Conservation (phyloP, 2,888 invertebrate species). For the Drosophila imparisetae region DNA sequence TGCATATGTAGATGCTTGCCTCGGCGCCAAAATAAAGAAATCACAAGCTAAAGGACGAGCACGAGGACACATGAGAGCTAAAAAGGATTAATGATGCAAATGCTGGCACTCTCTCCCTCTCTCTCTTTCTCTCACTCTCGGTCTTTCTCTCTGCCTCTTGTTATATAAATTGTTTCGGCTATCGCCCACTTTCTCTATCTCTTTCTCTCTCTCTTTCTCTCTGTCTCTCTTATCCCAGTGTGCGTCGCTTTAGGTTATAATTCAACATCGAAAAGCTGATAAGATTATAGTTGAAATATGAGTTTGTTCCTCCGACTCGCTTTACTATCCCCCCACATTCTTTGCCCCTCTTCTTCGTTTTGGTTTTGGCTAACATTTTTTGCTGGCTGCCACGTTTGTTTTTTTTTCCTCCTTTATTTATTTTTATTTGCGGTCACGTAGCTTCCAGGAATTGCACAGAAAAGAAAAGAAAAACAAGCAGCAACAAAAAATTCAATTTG, state of each 20-base stretch:
- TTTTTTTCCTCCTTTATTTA: conserved; percentile 14
- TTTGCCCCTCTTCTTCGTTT: neutral
- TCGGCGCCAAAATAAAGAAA: conserved; percentile 41
- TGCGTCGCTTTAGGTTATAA: conserved; percentile 53
- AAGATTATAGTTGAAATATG: conserved; percentile 73
- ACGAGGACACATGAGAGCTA: conserved; percentile 41
- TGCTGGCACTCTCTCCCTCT: conserved; percentile 1
- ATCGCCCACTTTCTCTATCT: neutral
- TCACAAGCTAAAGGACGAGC: conserved; percentile 31
- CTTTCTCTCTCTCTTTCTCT: neutral
- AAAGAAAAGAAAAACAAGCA: conserved; percentile 9
- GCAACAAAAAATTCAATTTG: neutral
- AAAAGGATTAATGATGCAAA: conserved; percentile 62
- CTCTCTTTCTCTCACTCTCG: neutral
- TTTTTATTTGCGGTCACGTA: conserved; percentile 61
- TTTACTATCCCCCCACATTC: neutral
- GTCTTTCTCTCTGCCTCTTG: conserved; percentile 1
- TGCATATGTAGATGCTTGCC: conserved; percentile 12
- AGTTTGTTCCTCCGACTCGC: conserved; percentile 38
- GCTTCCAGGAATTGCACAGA: conserved; percentile 34
- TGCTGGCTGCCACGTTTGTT: conserved; percentile 22
- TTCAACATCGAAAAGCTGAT: conserved; percentile 73
- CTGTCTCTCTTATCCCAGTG: conserved; percentile 7
- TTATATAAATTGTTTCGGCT: conserved; percentile 51
- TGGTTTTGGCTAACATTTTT: neutral